Base-by-base conservation (phyloP, 2,888 invertebrate species). In the Megamerina dolium region DNA sequence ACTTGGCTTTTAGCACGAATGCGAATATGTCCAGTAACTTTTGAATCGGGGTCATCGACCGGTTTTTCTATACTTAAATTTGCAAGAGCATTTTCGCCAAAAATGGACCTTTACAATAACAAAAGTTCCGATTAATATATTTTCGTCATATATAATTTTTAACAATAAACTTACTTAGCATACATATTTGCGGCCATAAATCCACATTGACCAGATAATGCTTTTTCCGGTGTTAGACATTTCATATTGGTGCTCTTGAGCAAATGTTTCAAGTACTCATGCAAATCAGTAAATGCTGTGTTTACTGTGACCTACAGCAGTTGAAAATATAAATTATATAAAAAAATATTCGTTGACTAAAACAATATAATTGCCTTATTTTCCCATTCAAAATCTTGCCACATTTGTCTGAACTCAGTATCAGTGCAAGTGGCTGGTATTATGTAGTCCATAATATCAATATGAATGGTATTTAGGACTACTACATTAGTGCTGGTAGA, bases 371-470 rank as follows among this genome's bases (percentile, higher is more conserved):
- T 40, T 52, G 77, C 94, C 80, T 99, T 99, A 74, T 99, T 99
- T 76, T 99, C 99, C 99, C 99, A 99, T 74, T 99, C 99, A 75
- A 99, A 99, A 77, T 97, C 97, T 3, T 95, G 93, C 99, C 99
- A 99, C 99, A 99, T 99, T 73, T 90, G 87, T 5, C 99, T 75
- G 78, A 99, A 99, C 75, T 99, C 97, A 0, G 85, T 83, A 71
- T 99, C 99, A 40, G 85, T 89, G 72, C 97, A 97, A 30, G 78
- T 73, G 13, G 94, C 94, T 16, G 96, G 96, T 63, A 96, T 87
- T 63, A 96, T 95, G 74, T 96, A 96, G 76, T 99, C 99, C 90
- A 99, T 95, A 58, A 99, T 96, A 74, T 99, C 99, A 66, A 99
- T 96, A 72, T 97, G 96, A 63, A 99, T 97, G 71, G 99, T 99